These are phyloP conservation scores for Galerucella calmariensis DNA, from an alignment of 2,888 invertebrate species.

Conservation along the genomic window DNA sequence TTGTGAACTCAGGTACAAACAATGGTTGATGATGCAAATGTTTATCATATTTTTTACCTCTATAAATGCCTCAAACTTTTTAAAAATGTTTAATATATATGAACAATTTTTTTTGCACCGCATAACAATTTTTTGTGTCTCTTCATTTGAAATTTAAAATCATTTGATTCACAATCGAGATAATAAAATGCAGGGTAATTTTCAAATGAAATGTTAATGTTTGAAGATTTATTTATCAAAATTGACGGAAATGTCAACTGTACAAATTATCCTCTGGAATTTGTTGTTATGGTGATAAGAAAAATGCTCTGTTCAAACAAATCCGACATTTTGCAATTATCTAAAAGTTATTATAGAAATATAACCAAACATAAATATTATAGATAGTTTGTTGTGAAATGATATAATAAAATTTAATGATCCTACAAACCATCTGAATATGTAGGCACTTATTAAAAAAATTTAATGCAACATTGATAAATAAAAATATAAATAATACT, in stretches of 20 bases:
- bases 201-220: too few species aligned
- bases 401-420: neutral
- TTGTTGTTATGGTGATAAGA: neutral
- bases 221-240: too few species aligned
- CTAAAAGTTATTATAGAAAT: neutral
- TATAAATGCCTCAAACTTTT: too few species aligned
- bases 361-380: neutral
- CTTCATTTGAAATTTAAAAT: too few species aligned
- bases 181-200: too few species aligned
- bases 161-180: too few species aligned
- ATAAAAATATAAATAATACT: slow-evolving; percentile 13
- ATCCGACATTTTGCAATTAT: neutral
- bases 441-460: neutral
- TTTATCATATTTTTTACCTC: too few species aligned
- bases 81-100: too few species aligned
- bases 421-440: neutral
- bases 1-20: too few species aligned
- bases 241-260: neutral
- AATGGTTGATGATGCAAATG: too few species aligned
- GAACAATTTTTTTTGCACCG: too few species aligned
- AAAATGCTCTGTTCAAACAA: slow-evolving; percentile 1
- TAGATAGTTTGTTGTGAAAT: neutral
- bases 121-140: too few species aligned
- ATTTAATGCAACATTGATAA: slow-evolving; percentile 18
- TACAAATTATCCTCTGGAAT: neutral